phyloP scores from a whole-genome alignment of 2,113 vertebrate genomes.

The Egretta garzetta region DNA sequence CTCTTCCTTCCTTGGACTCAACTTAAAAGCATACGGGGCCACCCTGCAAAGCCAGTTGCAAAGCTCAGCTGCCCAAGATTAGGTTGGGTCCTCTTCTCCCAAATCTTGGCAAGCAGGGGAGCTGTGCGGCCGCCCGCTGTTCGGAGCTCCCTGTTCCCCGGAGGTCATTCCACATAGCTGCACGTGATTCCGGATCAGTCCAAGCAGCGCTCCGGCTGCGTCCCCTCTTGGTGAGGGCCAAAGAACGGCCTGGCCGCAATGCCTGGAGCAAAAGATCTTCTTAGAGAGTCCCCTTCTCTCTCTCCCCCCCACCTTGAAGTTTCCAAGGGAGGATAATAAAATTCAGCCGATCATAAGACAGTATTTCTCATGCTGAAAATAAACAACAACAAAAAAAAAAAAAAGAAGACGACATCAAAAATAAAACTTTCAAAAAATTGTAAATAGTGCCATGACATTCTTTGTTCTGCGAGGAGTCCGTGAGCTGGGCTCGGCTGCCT shows the following conservation, averaged over 20 bases:
- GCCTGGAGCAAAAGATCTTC: neutral
- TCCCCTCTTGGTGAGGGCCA: neutral
- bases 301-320: neutral
- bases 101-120: neutral
- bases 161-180: neutral
- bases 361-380: conserved; percentile 49
- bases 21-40: neutral
- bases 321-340: conserved; percentile 3
- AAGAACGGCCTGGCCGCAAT: neutral
- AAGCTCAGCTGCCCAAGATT: neutral
- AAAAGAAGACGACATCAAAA: conserved; percentile 35
- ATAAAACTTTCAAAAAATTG: conserved; percentile 27
- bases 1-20: neutral
- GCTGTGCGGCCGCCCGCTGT: neutral
- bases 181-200: neutral
- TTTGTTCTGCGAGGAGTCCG: conserved; percentile 49
- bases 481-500: neutral
- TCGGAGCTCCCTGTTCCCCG: fast-evolving
- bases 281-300: neutral
- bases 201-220: neutral
- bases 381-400: neutral
- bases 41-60: neutral
- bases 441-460: conserved; percentile 73
- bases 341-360: neutral
- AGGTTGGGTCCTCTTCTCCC: neutral